phyloP scores from a whole-genome alignment of 2,113 vertebrate species.

The human (Homo sapiens) region DNA sequence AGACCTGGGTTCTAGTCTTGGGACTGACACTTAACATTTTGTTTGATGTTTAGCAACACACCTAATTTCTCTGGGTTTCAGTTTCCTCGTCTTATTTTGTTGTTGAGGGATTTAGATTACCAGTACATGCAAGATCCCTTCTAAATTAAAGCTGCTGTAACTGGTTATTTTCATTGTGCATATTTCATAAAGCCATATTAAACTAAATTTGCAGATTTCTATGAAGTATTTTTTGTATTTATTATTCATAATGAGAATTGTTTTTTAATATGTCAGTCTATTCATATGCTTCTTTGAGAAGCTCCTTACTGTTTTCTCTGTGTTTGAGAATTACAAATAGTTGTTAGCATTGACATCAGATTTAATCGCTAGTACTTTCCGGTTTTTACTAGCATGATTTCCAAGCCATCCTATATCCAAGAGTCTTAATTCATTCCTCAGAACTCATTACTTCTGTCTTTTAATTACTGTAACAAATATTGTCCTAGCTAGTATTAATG shows the following conservation, averaged over 20 bases:
- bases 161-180: background rate
- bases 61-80: background rate
- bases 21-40: background rate
- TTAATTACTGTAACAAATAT: background rate
- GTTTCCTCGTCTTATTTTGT: background rate
- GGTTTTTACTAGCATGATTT: background rate
- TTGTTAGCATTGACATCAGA: background rate
- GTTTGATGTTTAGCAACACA: background rate
- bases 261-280: background rate
- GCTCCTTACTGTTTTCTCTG: background rate
- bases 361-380: background rate
- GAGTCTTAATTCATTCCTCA: background rate
- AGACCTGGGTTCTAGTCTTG: background rate
- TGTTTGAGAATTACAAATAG: background rate
- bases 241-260: background rate
- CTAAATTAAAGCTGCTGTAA: background rate
- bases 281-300: background rate
- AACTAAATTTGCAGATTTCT: background rate
- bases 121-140: background rate
- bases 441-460: background rate
- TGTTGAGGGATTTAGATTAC: background rate
- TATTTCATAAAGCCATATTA: background rate
- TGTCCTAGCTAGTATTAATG: background rate
- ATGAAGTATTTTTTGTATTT: background rate
- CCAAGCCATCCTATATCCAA: background rate